Evolutionary conservation across 2,113 vertebrate genomes (phyloP).

Genomic region (Laticauda laticaudata): DNA sequence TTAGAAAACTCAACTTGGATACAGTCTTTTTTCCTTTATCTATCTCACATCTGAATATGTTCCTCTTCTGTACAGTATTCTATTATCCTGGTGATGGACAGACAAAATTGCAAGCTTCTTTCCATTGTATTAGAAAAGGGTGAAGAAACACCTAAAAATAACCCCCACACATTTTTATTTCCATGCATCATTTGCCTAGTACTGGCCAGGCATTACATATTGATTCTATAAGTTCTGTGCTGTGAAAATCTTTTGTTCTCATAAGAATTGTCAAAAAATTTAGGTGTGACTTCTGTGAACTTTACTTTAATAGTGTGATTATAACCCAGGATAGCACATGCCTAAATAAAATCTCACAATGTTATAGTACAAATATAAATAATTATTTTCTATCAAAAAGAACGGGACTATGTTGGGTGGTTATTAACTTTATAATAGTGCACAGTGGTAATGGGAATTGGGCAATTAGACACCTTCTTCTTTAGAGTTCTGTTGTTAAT

Average conservation of each 20-base stretch:
- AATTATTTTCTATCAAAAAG: not conserved
- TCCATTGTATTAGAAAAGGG: not conserved
- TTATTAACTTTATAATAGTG: constrained; percentile 7
- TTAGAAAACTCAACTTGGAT: not conserved
- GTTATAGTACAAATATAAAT: constrained; percentile 7
- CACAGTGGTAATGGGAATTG: constrained; percentile 2
- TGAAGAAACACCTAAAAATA: not conserved
- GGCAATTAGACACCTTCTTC: constrained; percentile 18
- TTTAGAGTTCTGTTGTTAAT: not conserved
- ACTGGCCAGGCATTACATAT: not conserved
- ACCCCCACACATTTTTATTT: not conserved
- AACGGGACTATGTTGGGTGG: not conserved
- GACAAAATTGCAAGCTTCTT: not conserved
- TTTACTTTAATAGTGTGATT: not conserved
- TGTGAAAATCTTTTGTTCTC: not conserved
- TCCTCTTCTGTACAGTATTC: not conserved
- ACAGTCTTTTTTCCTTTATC: not conserved
- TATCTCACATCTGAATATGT: not conserved
- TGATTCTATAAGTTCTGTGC: not conserved
- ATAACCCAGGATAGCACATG: not conserved
- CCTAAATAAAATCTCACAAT: not conserved
- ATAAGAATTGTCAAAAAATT: not conserved
- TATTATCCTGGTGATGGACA: not conserved
- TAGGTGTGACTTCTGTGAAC: not conserved
- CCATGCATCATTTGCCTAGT: not conserved